Evolutionary conservation across 2,797 vertebrate genomes (phyloP), one percentile per base, ranked within the genome.

Genomic region (Iguana delicatissima): DNA sequence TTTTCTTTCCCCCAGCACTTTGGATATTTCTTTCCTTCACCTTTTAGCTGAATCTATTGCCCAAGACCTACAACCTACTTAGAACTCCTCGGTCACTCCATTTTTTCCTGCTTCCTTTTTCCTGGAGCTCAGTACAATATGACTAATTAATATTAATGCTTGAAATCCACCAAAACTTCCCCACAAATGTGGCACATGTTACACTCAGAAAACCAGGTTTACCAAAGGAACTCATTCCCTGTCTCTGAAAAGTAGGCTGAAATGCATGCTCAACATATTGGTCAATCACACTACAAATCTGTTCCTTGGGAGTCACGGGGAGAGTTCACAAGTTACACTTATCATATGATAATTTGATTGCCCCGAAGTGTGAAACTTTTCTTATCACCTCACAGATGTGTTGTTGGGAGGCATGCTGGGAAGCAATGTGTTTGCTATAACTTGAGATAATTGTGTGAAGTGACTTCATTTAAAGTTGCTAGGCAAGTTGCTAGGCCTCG

Each of bases 291-390:
- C 67, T 79, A 38, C 55, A 50, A 77, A 74, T 85, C 82, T 89
- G 50, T 79, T 85, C 55, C 74, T 59, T 79, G 6, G 38, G n/a
- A 76, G 59, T 90, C 57, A 22, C 3, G 32, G 80, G 72, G 59
- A 87, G 85, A 74, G 38, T 67, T 86, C 24, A 50, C 85, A 84
- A 84, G 88, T 64, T 84, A 52, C 55, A 50, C 69, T 90, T 87
- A 87, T 87, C 69, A 87, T 82, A 76, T 87, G 84, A 90, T 90
- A 90, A 90, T 82, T 90, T 85, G 79, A 82, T 90, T 87, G 79
- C 80, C 79, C 52, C 67, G 59, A 82, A 22, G 84, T 74, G 38
- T 90, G 84, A 90, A 90, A 86, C 89, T 76, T 89, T 73, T 84
- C 55, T 84, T 86, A 74, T n/a, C 89, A 82, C 24, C 57, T 82